Conservation (phyloP, 2,888 invertebrate species). For the Cloeon dipterum region DNA sequence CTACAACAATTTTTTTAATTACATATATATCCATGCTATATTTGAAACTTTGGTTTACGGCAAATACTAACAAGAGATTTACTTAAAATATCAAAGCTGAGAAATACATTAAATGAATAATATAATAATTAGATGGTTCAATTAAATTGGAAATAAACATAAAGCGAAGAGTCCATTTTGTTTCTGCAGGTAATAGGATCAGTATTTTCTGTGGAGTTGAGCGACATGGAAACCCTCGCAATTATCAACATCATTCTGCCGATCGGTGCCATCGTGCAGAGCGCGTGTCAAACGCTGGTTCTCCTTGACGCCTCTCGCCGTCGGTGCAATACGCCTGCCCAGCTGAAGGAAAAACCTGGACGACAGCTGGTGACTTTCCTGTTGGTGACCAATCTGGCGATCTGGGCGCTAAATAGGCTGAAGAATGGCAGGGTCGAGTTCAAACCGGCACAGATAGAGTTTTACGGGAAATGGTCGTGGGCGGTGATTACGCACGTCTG, state of each 20-base stretch:
- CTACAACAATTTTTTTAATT: too few relatives aligned
- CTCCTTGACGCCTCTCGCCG: slow-evolving; percentile 35
- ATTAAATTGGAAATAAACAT: too few relatives aligned
- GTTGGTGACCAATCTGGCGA: slow-evolving; percentile 55
- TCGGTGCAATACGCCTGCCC: slow-evolving; percentile 43
- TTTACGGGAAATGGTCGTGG: slow-evolving; percentile 78
- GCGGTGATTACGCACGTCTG: slow-evolving; percentile 75
- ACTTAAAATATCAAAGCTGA: too few relatives aligned
- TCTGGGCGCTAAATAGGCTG: slow-evolving; percentile 51
- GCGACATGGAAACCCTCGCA: not conserved
- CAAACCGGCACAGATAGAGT: slow-evolving; percentile 56
- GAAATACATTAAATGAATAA: too few relatives aligned
- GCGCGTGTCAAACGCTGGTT: slow-evolving; percentile 16
- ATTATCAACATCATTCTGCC: slow-evolving; percentile 13
- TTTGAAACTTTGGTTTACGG: too few relatives aligned
- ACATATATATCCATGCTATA: too few relatives aligned
- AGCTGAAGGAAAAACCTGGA: slow-evolving; percentile 53
- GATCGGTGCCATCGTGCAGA: slow-evolving; percentile 18
- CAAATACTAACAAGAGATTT: too few relatives aligned
- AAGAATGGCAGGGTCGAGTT: slow-evolving; percentile 67
- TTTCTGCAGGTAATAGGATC: not conserved
- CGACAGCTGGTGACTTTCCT: slow-evolving; percentile 69
- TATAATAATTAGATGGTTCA: too few relatives aligned
- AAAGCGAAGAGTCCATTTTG: too few relatives aligned
- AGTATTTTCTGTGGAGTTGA: not conserved